These are phyloP conservation scores for Tetragonula clypearis DNA, from an alignment of 1,140 invertebrate species.

Conservation along the genomic window DNA sequence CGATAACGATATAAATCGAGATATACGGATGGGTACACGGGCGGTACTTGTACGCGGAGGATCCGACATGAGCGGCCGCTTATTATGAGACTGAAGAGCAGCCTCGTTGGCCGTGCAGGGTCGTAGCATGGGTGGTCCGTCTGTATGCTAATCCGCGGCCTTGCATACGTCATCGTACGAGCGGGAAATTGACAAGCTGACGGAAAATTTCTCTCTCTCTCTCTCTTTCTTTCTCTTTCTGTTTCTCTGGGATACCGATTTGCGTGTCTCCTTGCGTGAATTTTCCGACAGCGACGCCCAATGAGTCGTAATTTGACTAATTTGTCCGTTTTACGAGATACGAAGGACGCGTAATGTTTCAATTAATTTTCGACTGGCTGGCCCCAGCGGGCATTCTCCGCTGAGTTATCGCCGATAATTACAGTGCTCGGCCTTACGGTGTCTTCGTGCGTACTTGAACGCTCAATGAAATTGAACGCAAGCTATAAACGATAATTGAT, in stretches of 20 bases:
- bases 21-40: constrained; percentile 80
- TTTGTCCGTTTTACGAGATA: background rate
- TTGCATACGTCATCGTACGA: constrained; percentile 32
- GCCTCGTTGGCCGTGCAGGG: constrained; percentile 68
- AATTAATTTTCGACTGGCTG: constrained; percentile 25
- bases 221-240: no score
- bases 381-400: background rate
- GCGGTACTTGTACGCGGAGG: constrained; percentile 76
- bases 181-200: constrained; percentile 20
- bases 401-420: constrained; percentile 34
- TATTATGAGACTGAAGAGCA: constrained; percentile 77
- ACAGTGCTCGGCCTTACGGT: background rate
- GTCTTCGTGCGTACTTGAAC: background rate
- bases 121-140: constrained; percentile 80
- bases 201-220: background rate
- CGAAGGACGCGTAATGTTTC: constrained; percentile 31
- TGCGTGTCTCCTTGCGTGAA: background rate
- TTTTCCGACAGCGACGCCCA: background rate
- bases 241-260: no score
- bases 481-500: background rate
- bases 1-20: constrained; percentile 81
- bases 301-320: constrained; percentile 18
- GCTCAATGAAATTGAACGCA: background rate
- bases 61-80: constrained; percentile 77
- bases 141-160: constrained; percentile 64